Evolutionary conservation across 2,888 invertebrate species (phyloP).

Genomic region (Nomada fucata): DNA sequence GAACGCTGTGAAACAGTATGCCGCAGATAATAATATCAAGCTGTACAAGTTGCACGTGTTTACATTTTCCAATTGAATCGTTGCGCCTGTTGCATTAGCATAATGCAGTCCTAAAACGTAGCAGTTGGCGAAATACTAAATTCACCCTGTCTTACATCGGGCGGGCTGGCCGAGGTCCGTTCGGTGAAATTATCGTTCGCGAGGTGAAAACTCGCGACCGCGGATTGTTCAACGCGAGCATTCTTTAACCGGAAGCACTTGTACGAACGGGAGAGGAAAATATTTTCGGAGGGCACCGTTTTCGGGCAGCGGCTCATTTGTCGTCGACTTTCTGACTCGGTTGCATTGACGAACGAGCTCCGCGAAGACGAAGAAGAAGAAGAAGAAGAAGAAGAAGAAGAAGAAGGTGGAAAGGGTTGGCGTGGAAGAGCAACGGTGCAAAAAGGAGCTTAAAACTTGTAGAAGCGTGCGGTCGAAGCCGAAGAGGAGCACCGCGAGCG

Average conservation of each 20-base stretch:
- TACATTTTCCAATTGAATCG: constrained; percentile 2
- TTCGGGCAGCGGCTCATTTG: constrained; percentile 72
- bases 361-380: constrained; percentile 25
- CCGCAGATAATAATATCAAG: constrained; percentile 57
- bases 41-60: constrained; percentile 31
- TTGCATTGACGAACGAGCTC: constrained; percentile 78
- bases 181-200: not conserved
- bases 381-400: constrained; percentile 1
- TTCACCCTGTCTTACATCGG: not conserved
- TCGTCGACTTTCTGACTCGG: constrained; percentile 76
- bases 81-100: constrained; percentile 9
- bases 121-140: not conserved
- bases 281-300: constrained; percentile 51
- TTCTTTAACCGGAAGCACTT: constrained; percentile 53
- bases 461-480: constrained; percentile 38
- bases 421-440: constrained; percentile 45
- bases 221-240: not conserved
- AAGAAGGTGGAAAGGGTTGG: constrained; percentile 69
- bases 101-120: not conserved
- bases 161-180: too few species aligned
- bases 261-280: constrained; percentile 51
- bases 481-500: constrained; percentile 47
- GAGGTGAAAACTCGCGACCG: not conserved
- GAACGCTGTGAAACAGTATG: constrained; percentile 34
- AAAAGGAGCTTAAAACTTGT: constrained; percentile 38